A percentile compares a stretch with the other conserved stretches of the same genome.
phyloP scores from a whole-genome alignment of 2,888 invertebrate genomes.

The Synergus umbraculus region DNA sequence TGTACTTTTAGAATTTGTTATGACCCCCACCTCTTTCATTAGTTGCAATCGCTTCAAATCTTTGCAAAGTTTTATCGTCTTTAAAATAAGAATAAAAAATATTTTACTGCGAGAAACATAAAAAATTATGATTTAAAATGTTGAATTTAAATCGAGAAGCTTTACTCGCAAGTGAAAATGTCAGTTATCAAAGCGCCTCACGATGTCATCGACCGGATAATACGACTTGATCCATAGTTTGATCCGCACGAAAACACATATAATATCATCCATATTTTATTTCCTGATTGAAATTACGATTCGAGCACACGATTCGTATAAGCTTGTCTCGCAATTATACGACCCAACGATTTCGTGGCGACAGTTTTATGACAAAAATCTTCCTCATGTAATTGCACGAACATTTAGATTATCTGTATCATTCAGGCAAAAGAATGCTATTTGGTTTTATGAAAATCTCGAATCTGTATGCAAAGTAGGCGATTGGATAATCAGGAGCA shows the following conservation, averaged over 20 bases:
- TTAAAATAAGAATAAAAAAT: neutral
- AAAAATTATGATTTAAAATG: neutral
- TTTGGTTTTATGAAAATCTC: conserved; percentile 33
- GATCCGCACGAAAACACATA: neutral
- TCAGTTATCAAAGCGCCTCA: neutral
- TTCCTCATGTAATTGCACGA: conserved; percentile 22
- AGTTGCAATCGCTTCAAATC: neutral
- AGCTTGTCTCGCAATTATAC: conserved; percentile 6
- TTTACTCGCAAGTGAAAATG: neutral
- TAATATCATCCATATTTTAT: conserved; percentile 18
- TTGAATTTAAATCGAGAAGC: conserved; percentile 3
- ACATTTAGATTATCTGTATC: conserved; percentile 33
- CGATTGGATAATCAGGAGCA: conserved; percentile 26
- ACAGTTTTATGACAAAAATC: conserved; percentile 50
- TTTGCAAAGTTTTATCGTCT: neutral
- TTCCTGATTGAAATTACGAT: conserved; percentile 33
- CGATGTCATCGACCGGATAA: conserved; percentile 34
- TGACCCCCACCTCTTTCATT: neutral
- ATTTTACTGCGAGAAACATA: neutral
- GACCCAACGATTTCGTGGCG: conserved; percentile 44
- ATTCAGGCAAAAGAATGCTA: conserved; percentile 19
- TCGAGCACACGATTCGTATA: neutral
- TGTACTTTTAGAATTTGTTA: conserved; percentile 6
- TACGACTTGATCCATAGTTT: conserved; percentile 28
- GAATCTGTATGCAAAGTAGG: conserved; percentile 38